These are phyloP conservation scores for Anoura caudifer DNA, from an alignment of 2,113 vertebrate genomes.

Conservation along the genomic window DNA sequence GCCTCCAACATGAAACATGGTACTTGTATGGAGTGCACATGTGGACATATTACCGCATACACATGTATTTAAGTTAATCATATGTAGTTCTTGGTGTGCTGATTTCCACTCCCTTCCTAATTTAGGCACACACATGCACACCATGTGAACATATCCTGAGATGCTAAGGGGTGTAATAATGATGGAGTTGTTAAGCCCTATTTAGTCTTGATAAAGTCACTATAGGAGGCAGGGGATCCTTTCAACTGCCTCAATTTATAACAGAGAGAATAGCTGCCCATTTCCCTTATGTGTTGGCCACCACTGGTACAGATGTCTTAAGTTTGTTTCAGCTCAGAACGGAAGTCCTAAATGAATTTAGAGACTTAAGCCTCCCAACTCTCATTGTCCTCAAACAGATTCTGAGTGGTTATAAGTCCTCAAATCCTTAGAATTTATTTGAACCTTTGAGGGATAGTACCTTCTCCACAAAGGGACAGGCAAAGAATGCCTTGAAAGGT, in stretches of 20 bases:
- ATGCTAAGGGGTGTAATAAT: background rate
- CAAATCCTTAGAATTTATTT: background rate
- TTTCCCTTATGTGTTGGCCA: background rate
- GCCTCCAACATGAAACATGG: background rate
- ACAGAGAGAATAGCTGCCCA: background rate
- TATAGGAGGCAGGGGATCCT: background rate
- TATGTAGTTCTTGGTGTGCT: background rate
- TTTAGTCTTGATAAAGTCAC: background rate
- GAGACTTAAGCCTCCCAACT: background rate
- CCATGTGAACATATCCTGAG: background rate
- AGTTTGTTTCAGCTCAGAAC: background rate
- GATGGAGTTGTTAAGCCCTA: background rate
- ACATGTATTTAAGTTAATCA: background rate
- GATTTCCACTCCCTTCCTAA: background rate
- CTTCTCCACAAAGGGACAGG: background rate
- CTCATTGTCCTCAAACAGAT: background rate
- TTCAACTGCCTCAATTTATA: background rate
- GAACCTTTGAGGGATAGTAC: background rate
- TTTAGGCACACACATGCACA: background rate
- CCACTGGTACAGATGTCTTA: background rate
- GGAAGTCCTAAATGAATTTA: background rate
- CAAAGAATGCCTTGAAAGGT: background rate
- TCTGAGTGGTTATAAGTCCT: background rate
- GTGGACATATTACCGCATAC: background rate
- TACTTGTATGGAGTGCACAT: background rate